phyloP scores from a whole-genome alignment of 2,113 vertebrate species.

The Hystrix cristata region DNA sequence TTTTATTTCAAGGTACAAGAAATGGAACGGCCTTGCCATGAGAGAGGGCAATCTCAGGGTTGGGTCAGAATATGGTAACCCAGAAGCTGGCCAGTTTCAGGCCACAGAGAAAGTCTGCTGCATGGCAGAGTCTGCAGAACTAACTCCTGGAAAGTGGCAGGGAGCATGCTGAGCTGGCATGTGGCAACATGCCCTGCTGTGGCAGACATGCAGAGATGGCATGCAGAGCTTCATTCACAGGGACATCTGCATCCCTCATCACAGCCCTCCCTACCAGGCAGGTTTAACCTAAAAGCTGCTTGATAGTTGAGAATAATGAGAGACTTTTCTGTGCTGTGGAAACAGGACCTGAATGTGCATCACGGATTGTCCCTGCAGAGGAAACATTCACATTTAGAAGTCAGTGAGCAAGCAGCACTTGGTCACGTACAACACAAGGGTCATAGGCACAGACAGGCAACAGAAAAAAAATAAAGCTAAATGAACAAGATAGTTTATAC shows the following conservation, averaged over 20 bases:
- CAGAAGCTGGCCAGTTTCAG: neutral
- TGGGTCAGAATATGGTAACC: neutral
- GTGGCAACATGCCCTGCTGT: no score
- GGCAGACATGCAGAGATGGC: neutral
- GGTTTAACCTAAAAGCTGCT: neutral
- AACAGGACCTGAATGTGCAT: neutral
- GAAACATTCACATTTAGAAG: neutral
- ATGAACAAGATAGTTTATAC: neutral
- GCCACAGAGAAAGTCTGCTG: neutral
- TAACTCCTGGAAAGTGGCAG: neutral
- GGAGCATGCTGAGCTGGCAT: no score
- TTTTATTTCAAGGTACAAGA: neutral
- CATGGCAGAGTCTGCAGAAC: conserved; percentile 41
- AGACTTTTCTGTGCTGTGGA: neutral
- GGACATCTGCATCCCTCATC: neutral
- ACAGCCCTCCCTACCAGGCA: neutral
- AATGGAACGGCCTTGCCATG: neutral
- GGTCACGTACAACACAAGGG: neutral
- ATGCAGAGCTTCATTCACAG: neutral
- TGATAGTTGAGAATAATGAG: neutral
- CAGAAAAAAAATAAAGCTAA: neutral
- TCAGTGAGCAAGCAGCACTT: no score
- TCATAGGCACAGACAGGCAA: neutral
- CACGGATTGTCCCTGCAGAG: neutral
- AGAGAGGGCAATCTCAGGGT: neutral